Percentiles rank a stretch among this genome's conserved stretches.
phyloP scores from a whole-genome alignment of 1,140 invertebrate genomes.

The Tetraneura akinire region DNA sequence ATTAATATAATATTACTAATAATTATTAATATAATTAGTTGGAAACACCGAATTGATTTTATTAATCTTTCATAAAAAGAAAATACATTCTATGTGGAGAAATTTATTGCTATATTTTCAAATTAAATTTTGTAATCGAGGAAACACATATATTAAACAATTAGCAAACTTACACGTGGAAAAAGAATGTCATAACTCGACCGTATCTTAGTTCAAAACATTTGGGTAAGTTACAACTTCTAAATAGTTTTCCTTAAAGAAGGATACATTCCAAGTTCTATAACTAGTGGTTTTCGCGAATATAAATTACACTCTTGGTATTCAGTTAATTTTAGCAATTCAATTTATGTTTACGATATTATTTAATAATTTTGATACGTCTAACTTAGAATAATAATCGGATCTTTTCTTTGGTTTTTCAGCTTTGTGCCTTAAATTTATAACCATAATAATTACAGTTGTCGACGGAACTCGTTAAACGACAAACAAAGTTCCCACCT shows the following conservation, averaged over 20 bases:
- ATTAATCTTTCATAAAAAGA: background rate
- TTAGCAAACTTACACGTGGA: constrained; percentile 35
- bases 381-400: background rate
- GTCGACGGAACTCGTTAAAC: background rate
- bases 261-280: constrained; percentile 36
- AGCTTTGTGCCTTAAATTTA: background rate
- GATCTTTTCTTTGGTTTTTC: background rate
- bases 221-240: constrained; percentile 35
- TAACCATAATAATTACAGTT: constrained; percentile 6
- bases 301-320: constrained; percentile 42
- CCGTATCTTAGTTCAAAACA: background rate
- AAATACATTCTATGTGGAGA: background rate
- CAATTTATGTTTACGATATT: constrained; percentile 48
- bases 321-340: constrained; percentile 47
- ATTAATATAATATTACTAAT: too few species aligned
- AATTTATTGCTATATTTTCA: constrained; percentile 16
- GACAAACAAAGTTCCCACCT: background rate
- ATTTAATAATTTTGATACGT: constrained; percentile 27
- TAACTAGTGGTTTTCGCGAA: constrained; percentile 8
- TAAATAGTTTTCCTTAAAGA: constrained; percentile 45
- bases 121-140: constrained; percentile 33
- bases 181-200: constrained; percentile 32
- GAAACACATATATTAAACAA: constrained; percentile 9
- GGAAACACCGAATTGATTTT: too few species aligned
- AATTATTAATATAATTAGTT: too few species aligned